Conservation (phyloP, 2,797 vertebrate genomes). For the Hephaestus fuliginosus region DNA sequence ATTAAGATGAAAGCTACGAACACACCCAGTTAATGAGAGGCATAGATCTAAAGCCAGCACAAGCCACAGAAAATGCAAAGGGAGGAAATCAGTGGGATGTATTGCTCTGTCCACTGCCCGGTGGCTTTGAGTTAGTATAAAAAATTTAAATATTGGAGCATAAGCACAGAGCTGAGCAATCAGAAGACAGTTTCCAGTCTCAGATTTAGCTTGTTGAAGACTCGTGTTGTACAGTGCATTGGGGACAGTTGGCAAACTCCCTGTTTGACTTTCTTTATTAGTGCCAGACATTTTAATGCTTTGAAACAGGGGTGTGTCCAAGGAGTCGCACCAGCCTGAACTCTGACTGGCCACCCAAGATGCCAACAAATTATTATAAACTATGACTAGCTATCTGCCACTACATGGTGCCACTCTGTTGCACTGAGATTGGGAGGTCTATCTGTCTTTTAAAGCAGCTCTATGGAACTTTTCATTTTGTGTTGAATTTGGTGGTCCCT, state of each 20-base stretch:
- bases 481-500: no score
- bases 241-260: not conserved
- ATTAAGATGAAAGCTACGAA: constrained; percentile 20
- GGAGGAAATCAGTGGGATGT: not conserved
- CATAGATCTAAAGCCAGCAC: constrained; percentile 12
- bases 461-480: no score
- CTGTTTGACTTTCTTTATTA: not conserved
- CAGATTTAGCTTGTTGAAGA: constrained; percentile 6
- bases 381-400: no score
- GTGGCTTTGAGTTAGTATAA: not conserved
- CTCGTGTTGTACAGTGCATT: not conserved
- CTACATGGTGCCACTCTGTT: no score
- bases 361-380: no score
- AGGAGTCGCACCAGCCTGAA: no score
- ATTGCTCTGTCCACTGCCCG: not conserved
- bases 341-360: no score
- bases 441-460: no score
- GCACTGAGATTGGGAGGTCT: no score
- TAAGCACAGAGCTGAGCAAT: constrained; percentile 2
- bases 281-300: not conserved
- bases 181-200: not conserved
- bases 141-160: constrained; percentile 16
- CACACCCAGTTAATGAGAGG: not conserved
- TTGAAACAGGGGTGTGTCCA: not conserved
- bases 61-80: not conserved